Conservation (phyloP, 92 coral and sea anemone genomes). For the Anthopleura xanthogrammica region DNA sequence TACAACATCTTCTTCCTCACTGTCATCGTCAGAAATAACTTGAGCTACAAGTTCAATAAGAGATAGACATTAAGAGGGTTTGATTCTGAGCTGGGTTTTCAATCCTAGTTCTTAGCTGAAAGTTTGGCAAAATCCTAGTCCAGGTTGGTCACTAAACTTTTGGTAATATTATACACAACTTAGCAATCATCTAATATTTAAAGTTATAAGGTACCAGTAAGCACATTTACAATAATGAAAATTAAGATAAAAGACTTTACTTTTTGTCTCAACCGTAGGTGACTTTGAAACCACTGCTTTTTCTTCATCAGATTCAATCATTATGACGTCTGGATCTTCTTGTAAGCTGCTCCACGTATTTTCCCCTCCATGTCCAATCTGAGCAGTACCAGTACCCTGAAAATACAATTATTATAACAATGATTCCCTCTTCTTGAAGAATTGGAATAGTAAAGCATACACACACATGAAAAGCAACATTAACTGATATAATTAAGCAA, state of each 20-base stretch:
- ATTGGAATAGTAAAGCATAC: no score
- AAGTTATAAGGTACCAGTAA: no score
- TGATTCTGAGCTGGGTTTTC: no score
- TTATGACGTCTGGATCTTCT: slow-evolving; percentile 44
- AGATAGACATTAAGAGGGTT: neutral
- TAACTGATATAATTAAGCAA: no score
- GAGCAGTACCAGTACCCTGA: slow-evolving; percentile 89
- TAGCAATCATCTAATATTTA: no score
- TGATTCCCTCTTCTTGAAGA: neutral
- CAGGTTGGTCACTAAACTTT: no score
- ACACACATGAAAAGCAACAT: no score
- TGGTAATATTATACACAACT: no score
- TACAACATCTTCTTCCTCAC: slow-evolving; percentile 77
- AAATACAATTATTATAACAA: neutral
- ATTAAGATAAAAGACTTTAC: neutral
- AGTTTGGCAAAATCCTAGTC: no score
- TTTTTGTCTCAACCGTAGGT: neutral
- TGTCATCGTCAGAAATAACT: slow-evolving; percentile 40
- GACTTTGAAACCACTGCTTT: slow-evolving; percentile 12
- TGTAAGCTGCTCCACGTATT: slow-evolving; percentile 72
- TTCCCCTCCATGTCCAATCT: slow-evolving; percentile 84
- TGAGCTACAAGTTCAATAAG: slow-evolving; percentile 11
- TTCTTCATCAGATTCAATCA: slow-evolving; percentile 51
- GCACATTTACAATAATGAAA: neutral
- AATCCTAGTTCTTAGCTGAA: no score